A percentile compares a stretch with the other conserved stretches of the same genome.
phyloP scores from a whole-genome alignment of 2,888 invertebrate genomes.

The Drosophila monieri region DNA sequence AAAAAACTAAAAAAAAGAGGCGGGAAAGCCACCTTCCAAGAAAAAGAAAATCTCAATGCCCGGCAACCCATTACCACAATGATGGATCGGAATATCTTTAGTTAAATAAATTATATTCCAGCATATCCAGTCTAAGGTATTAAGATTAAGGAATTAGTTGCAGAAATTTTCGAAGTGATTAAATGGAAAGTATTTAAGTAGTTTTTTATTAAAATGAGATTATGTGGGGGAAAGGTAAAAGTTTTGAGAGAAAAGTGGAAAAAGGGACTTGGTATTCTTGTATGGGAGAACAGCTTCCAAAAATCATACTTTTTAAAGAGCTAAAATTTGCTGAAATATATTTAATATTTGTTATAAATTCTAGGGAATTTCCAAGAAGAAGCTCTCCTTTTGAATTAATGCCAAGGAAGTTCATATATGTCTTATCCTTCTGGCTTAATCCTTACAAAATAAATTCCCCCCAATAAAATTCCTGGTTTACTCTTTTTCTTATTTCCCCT shows the following conservation, averaged over 20 bases:
- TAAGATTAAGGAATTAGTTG: not conserved
- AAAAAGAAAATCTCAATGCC: not conserved
- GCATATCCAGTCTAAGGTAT: not conserved
- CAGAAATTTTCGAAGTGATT: constrained; percentile 66
- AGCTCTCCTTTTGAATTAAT: too few species aligned
- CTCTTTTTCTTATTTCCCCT: too few species aligned
- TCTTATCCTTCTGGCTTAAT: not conserved
- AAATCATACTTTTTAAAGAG: too few species aligned
- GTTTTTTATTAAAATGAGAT: constrained; percentile 76
- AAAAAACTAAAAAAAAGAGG: constrained; percentile 7
- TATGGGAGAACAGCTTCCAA: too few species aligned
- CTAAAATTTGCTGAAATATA: too few species aligned
- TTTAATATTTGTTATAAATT: too few species aligned
- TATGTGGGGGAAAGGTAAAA: constrained; percentile 15
- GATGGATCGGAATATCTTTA: constrained; percentile 49
- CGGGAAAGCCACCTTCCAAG: not conserved
- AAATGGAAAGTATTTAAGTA: constrained; percentile 71
- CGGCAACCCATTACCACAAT: constrained; percentile 6
- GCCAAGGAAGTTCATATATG: not conserved
- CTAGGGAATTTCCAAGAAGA: too few species aligned
- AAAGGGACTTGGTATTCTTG: not conserved
- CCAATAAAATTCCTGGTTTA: not conserved
- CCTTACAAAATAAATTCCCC: not conserved
- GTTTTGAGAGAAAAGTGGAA: not conserved
- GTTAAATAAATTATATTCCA: not conserved